Conservation (phyloP, 2,797 vertebrate genomes). For the Spinus olivaceus region DNA sequence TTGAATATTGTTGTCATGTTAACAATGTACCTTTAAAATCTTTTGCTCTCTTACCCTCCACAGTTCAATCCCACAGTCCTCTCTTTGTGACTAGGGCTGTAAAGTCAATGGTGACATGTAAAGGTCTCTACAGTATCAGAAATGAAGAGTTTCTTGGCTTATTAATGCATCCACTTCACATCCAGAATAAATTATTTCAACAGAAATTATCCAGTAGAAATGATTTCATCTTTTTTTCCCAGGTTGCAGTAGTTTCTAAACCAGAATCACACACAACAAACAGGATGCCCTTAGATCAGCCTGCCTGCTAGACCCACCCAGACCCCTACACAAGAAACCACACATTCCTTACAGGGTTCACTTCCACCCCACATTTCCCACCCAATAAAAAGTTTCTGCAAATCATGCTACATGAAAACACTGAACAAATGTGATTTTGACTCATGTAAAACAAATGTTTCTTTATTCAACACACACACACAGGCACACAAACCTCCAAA, state of each 20-base stretch:
- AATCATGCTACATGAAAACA: not conserved
- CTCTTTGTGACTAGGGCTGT: not conserved
- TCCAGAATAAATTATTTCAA: not conserved
- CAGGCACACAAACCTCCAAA: not conserved
- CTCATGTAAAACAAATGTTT: not conserved
- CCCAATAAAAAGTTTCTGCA: not conserved
- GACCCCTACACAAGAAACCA: not conserved
- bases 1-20: not conserved
- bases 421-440: not conserved
- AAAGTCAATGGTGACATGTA: not conserved
- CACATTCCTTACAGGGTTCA: not conserved
- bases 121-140: not conserved
- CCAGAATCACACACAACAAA: not conserved
- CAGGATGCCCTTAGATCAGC: not conserved
- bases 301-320: not conserved
- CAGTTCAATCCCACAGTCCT: not conserved
- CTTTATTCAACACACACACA: not conserved
- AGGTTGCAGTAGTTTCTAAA: not conserved
- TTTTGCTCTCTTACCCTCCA: not conserved
- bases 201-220: not conserved
- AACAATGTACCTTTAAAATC: not conserved
- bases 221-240: not conserved
- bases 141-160: not conserved
- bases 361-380: not conserved
- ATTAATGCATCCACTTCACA: not conserved